These are phyloP conservation scores for Anoplopoma fimbria DNA, from an alignment of 2,113 vertebrate genomes.

Conservation along the genomic window DNA sequence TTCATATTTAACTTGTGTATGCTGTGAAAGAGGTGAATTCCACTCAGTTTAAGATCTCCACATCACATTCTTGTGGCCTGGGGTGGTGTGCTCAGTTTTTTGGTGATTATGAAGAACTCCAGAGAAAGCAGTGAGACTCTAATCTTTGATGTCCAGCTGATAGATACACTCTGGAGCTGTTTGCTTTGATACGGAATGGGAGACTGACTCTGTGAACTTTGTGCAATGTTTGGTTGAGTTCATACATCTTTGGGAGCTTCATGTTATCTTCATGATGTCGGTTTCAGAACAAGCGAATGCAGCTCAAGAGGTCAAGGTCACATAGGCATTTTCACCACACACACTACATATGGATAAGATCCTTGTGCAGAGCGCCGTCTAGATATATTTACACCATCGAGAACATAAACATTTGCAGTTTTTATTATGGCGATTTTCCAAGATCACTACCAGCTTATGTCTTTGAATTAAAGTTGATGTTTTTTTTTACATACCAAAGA, in stretches of 20 bases:
- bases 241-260: not conserved
- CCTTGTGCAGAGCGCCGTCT: not conserved
- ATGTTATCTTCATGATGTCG: not conserved
- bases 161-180: not conserved
- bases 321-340: not conserved
- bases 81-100: conserved; percentile 3
- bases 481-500: conserved; percentile 10
- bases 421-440: not conserved
- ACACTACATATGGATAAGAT: not conserved
- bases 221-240: not conserved
- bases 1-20: not conserved
- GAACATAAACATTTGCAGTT: not conserved
- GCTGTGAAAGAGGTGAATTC: conserved; percentile 35
- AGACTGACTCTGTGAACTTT: conserved; percentile 39
- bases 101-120: conserved; percentile 32
- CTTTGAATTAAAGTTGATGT: not conserved
- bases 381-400: not conserved
- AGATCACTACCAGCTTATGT: not conserved
- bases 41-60: conserved; percentile 13
- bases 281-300: not conserved
- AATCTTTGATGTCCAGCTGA: conserved; percentile 30
- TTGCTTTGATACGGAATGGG: conserved; percentile 42
- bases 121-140: conserved; percentile 30
- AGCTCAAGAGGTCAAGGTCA: conserved; percentile 33
- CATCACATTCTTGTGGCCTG: conserved; percentile 5